Evolutionary conservation across 2,797 vertebrate species (phyloP), one percentile per base, ranked within the genome.

Genomic region (Anguilla marmorata): DNA sequence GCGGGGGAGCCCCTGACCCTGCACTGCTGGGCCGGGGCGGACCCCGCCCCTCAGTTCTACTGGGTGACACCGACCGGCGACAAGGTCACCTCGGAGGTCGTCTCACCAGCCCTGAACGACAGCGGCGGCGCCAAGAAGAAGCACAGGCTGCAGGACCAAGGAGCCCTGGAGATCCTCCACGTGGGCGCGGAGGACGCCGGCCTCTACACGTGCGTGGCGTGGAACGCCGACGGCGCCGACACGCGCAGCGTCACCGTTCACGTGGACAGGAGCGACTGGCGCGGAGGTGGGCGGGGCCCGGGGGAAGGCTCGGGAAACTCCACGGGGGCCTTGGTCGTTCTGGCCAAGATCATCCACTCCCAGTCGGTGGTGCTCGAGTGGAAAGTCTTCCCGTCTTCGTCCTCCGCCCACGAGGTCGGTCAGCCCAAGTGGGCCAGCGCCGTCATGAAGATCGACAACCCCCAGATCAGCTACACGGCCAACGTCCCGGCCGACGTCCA

Each of bases 361-460:
- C 96, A 95, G 91, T 97, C 96, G 0, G 95, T 97, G 90, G 96
- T 97, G 80, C 72, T 97, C 82, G 96, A 96, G 91, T 97, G 97
- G 97, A 96, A 92, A 86, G 89, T 96, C 86, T 93, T 93, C 88
- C 92, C 93, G 80, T 92, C 84, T 66, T 48, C 85, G 56, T 89
- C 85, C 69, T 19, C 92, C 30, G 91, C 89, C 91, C 93, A 92
- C 52, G 93, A 94, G 87, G 90, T 92, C 7, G 6, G 90, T 63
- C 93, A 94, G 63, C 93, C 95, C 52, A 93, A 90, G 3, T 97
- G 96, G 96, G 93, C 95, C 84, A 96, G 95, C 0, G 96, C 96
- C 41, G 96, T 93, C 0, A 93, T 97, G 89, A 96, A 96, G 90
- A 97, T 97, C 37, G 94, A 97, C 92, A 97, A 96, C 90, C 93